Base-by-base conservation (phyloP, 2,888 invertebrate species). In the Lagria hirta region DNA sequence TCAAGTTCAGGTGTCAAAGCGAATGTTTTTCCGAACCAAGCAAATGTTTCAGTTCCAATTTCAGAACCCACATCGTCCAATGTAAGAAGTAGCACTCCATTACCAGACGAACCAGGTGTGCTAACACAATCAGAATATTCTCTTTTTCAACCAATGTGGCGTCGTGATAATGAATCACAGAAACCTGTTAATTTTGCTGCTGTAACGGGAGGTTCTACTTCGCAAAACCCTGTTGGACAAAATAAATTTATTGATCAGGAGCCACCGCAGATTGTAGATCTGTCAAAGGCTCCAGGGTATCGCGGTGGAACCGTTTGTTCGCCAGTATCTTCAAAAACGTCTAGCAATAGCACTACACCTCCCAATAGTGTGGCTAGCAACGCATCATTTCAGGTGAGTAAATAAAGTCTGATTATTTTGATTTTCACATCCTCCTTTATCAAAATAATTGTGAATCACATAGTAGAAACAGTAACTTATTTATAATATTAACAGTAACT, bases 231-330 rank as follows among this genome's bases (percentile, higher is more conserved):
- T 51, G 63, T 45, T 24, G 48, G 43, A 28, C 58, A 55, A 45
- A 70, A 70, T 35, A 77, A 77, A 59, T 79, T 76, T 54, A 74
- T 78, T 34, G 77, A 78, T 47, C 74, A 73, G 44, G 74, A 75
- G 37, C 76, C 78, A 4, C 76, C 75, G 3, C 76, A 74, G 65
- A 74, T 84, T 75, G 90, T 84, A 48, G 92, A 93, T 73, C 88
- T 86, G 3, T 84, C 89, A 27, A 94, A 93, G 72, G 93, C 93
- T 44, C 93, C 93, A 0, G 93, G 93, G 1, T 94, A 93, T 70
- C 81, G 92, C 61, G 89, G 87, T 35, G 83, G 79, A 32, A 78
- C 84, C 24, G 82, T 86, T 50, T 86, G 86, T 67, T 88, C 88
- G 4, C 89, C 89, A 0, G 84, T 84, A 2, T 82, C 82, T 1